Evolutionary conservation across 2,888 invertebrate species (phyloP).

Genomic region (Ormyrus rosae): DNA sequence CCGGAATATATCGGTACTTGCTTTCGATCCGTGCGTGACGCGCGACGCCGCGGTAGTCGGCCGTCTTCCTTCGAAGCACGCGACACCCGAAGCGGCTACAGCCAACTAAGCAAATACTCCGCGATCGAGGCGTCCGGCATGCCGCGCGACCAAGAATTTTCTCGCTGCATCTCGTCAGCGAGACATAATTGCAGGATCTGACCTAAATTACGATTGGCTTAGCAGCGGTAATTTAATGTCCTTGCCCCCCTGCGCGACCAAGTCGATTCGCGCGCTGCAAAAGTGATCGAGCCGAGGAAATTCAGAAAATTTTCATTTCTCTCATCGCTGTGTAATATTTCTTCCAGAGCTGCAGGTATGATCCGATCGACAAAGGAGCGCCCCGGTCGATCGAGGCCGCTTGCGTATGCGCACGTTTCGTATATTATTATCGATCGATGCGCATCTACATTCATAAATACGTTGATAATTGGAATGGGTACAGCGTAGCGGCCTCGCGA

Average conservation of each 20-base stretch:
- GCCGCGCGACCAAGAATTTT: conserved; percentile 13
- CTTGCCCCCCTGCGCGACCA: conserved; percentile 18
- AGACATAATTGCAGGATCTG: conserved; percentile 39
- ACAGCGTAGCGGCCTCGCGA: conserved; percentile 1
- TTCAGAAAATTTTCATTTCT: no score
- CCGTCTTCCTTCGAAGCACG: background rate
- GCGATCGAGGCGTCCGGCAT: background rate
- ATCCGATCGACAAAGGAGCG: background rate
- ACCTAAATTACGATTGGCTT: conserved; percentile 35
- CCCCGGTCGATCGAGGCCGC: conserved; percentile 19
- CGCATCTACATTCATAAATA: conserved; percentile 33
- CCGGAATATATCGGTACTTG: background rate
- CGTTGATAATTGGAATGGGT: conserved; percentile 38
- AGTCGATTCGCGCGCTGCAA: no score
- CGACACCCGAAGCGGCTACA: background rate
- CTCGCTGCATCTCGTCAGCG: background rate
- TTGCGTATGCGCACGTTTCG: background rate
- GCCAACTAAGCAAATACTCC: background rate
- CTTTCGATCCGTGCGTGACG: background rate
- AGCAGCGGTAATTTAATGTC: background rate
- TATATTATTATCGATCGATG: conserved; percentile 32
- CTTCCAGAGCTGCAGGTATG: no score
- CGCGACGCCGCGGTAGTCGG: background rate
- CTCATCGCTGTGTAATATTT: no score
- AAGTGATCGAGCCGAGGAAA: no score